Evolutionary conservation across 35 echinoderm and acorn worm genomes (phyloP).

Genomic region (Lytechinus pictus): DNA sequence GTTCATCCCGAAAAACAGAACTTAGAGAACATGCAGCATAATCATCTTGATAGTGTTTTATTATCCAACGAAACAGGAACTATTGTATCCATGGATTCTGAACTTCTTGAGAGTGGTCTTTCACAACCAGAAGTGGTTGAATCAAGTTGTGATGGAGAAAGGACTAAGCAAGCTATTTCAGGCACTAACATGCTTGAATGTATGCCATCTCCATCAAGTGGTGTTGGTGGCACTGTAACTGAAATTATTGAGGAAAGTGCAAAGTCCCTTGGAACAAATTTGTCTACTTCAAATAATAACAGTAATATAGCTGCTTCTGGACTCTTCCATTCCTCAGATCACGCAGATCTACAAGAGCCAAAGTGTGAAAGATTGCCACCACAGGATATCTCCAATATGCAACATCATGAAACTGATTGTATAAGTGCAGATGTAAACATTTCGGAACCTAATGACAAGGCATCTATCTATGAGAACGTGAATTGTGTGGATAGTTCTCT

Average conservation of each 20-base stretch:
- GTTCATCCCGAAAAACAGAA: background rate
- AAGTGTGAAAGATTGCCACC: background rate
- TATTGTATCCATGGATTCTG: background rate
- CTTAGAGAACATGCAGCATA: background rate
- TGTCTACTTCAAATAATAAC: constrained; percentile 46
- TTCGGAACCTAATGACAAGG: background rate
- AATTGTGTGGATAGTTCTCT: background rate
- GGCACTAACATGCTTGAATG: background rate
- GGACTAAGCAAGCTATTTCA: constrained; percentile 23
- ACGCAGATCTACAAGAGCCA: background rate
- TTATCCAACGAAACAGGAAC: background rate
- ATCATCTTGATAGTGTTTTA: background rate
- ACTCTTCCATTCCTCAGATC: background rate
- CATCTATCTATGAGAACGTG: background rate
- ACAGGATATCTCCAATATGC: background rate
- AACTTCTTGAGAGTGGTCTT: background rate
- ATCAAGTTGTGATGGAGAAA: constrained; percentile 38
- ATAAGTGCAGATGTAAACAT: background rate
- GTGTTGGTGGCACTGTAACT: background rate
- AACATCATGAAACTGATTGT: background rate
- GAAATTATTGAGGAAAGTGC: background rate
- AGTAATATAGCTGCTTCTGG: background rate
- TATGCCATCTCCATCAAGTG: background rate
- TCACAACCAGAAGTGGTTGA: background rate
- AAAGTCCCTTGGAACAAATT: constrained; percentile 17